phyloP scores from a whole-genome alignment of 2,797 vertebrate genomes.

The Lacerta agilis region DNA sequence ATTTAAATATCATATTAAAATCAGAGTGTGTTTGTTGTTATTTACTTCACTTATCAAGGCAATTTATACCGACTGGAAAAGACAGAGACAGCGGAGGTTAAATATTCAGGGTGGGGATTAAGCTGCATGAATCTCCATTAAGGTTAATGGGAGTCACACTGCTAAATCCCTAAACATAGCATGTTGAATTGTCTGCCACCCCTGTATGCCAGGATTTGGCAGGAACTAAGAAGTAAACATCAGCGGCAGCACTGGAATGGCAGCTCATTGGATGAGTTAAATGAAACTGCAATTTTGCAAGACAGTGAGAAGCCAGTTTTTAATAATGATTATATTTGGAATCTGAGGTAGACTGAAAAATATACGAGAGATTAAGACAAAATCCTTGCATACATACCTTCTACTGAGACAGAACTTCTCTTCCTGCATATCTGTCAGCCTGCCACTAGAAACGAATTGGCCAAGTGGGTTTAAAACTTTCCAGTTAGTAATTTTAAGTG shows the following conservation, averaged over 20 bases:
- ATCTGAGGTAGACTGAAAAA: conserved; percentile 4
- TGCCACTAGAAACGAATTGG: not conserved
- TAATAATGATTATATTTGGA: conserved; percentile 17
- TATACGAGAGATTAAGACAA: not conserved
- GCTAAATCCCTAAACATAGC: not conserved
- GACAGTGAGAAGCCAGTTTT: conserved; percentile 2
- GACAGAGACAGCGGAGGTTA: conserved; percentile 54
- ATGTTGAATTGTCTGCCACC: conserved; percentile 42
- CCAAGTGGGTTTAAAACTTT: not conserved
- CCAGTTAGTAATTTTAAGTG: not conserved
- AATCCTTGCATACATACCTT: conserved; percentile 10
- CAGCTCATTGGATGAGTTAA: conserved; percentile 42
- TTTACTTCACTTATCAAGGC: conserved; percentile 50
- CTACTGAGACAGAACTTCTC: not conserved
- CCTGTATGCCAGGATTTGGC: not conserved
- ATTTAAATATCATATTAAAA: conserved; percentile 2
- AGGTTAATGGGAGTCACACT: conserved; percentile 61
- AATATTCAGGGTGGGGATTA: conserved; percentile 60
- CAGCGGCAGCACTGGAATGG: conserved; percentile 26
- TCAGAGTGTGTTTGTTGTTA: conserved; percentile 11
- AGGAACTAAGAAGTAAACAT: conserved; percentile 41
- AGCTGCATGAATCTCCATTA: conserved; percentile 46
- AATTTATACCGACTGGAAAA: conserved; percentile 56
- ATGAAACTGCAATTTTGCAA: conserved; percentile 22
- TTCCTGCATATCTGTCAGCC: not conserved